phyloP scores from a whole-genome alignment of 2,113 vertebrate genomes.

The Labeo catla region DNA sequence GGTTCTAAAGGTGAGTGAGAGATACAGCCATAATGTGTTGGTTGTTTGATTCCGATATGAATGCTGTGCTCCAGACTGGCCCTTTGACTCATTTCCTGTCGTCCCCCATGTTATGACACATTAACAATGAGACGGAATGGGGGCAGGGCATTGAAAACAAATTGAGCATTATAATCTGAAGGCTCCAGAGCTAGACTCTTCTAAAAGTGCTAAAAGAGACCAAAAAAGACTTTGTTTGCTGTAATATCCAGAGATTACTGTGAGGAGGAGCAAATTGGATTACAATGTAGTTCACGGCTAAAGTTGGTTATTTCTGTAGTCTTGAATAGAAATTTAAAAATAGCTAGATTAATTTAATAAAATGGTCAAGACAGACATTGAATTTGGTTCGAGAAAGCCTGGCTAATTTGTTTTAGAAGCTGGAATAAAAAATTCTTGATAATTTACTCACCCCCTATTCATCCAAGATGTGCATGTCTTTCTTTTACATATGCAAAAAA shows the following conservation, averaged over 20 bases:
- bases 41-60: not conserved
- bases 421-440: no score
- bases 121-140: conserved; percentile 27
- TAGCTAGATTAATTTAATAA: not conserved
- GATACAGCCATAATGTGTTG: not conserved
- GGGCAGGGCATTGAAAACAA: not conserved
- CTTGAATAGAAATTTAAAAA: not conserved
- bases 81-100: conserved; percentile 44
- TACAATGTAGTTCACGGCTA: not conserved
- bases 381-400: not conserved
- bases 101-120: not conserved
- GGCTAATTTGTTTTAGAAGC: not conserved
- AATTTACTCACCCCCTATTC: no score
- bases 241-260: no score
- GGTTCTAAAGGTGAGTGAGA: not conserved
- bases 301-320: not conserved
- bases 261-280: not conserved
- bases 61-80: not conserved
- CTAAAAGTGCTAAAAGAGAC: not conserved
- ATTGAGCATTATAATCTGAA: not conserved
- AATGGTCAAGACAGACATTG: not conserved
- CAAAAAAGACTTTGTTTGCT: not conserved
- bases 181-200: not conserved
- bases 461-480: no score
- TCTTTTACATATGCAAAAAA: no score